A percentile compares a stretch with the other conserved stretches of the same genome.
phyloP scores from a whole-genome alignment of 2,888 invertebrate species.

The Eilema griseolum region DNA sequence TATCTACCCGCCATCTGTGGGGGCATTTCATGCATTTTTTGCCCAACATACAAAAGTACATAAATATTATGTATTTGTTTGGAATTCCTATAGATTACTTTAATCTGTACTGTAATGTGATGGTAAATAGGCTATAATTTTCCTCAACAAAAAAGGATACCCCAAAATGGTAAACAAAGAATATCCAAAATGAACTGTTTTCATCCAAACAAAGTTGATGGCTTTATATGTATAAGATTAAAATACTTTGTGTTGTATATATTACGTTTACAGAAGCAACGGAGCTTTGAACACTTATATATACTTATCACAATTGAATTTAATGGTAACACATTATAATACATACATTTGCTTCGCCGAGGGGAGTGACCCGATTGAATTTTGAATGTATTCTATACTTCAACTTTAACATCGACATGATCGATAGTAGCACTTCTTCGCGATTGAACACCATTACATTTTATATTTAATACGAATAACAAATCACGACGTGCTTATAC shows the following conservation, averaged over 20 bases:
- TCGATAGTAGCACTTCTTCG: slow-evolving; percentile 58
- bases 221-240: no score
- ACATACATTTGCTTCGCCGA: slow-evolving; percentile 61
- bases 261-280: not conserved
- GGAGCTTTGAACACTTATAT: no score
- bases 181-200: not conserved
- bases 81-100: not conserved
- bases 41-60: no score
- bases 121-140: not conserved
- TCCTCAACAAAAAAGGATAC: not conserved
- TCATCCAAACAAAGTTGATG: not conserved
- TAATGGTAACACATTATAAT: slow-evolving; percentile 26
- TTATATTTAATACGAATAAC: slow-evolving; percentile 36
- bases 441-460: slow-evolving; percentile 68
- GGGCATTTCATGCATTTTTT: no score
- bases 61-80: not conserved
- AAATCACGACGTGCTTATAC: slow-evolving; percentile 34
- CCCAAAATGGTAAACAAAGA: not conserved
- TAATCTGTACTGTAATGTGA: not conserved
- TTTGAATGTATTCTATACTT: slow-evolving; percentile 64
- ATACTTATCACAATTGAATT: not conserved
- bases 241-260: no score
- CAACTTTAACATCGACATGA: slow-evolving; percentile 69
- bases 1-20: no score
- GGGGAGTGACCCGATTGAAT: slow-evolving; percentile 66